These are phyloP conservation scores for Ecliptopera silaceata DNA, from an alignment of 2,888 invertebrate species.

Conservation along the genomic window DNA sequence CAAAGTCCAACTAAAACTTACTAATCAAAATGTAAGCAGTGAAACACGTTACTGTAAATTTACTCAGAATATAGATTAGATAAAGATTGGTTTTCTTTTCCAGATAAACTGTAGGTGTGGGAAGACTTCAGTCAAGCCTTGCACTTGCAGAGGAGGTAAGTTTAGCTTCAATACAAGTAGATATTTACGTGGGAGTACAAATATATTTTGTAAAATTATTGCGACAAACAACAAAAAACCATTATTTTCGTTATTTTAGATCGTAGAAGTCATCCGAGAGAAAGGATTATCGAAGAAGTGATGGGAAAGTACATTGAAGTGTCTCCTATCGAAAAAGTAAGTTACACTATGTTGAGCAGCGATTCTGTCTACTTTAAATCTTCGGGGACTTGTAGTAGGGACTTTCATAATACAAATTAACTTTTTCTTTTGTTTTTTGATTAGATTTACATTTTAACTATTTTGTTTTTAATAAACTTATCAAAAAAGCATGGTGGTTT, in stretches of 20 bases:
- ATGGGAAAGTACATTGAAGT: conserved; percentile 60
- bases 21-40: too few relatives aligned
- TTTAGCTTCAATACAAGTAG: conserved; percentile 11
- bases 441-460: conserved; percentile 3
- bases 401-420: conserved; percentile 8
- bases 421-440: neutral
- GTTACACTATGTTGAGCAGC: conserved; percentile 51
- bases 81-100: conserved; percentile 15
- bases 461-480: conserved; percentile 38
- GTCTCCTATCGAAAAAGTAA: conserved; percentile 60
- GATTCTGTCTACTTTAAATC: conserved; percentile 31
- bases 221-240: conserved; percentile 19
- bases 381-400: conserved; percentile 12
- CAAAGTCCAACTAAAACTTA: too few relatives aligned
- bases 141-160: conserved; percentile 53
- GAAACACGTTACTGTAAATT: too few relatives aligned
- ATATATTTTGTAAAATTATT: conserved; percentile 3
- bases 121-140: conserved; percentile 35
- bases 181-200: conserved; percentile 63
- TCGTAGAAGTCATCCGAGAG: conserved; percentile 52
- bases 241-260: conserved; percentile 59
- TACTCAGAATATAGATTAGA: neutral
- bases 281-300: conserved; percentile 64
- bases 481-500: conserved; percentile 53
- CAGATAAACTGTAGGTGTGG: conserved; percentile 49